These are phyloP conservation scores for Pteromalus puparum DNA, from an alignment of 1,140 invertebrate genomes.

Conservation along the genomic window DNA sequence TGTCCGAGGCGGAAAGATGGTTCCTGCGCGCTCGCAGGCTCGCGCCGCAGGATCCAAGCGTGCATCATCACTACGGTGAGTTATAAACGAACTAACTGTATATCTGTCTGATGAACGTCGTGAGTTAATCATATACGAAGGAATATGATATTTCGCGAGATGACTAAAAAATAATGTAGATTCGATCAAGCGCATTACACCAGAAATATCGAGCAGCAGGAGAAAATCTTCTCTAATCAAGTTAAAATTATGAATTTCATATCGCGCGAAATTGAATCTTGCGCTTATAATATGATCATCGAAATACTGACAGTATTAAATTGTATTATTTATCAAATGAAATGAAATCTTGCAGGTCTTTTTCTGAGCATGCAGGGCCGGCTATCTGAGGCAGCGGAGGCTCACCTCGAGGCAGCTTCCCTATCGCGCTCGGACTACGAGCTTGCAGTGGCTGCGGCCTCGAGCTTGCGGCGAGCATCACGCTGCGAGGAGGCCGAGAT, in stretches of 20 bases:
- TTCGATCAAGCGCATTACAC: too few species aligned
- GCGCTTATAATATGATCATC: background rate
- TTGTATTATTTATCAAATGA: too few species aligned
- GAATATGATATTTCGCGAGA: too few species aligned
- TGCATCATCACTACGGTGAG: constrained; percentile 90
- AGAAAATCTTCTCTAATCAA: too few species aligned
- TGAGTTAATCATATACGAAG: too few species aligned
- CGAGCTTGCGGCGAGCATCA: constrained; percentile 86
- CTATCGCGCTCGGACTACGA: constrained; percentile 88
- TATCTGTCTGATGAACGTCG: too few species aligned
- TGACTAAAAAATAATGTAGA: too few species aligned
- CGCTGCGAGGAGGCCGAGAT: constrained; percentile 87
- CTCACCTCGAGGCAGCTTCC: constrained; percentile 85
- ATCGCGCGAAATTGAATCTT: background rate
- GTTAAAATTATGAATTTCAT: too few species aligned
- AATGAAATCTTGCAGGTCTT: constrained; percentile 81
- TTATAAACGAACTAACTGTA: too few species aligned
- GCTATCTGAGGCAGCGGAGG: constrained; percentile 86
- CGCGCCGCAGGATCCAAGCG: constrained; percentile 88
- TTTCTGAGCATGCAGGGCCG: constrained; percentile 88
- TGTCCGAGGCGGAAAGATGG: constrained; percentile 91
- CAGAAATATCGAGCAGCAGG: too few species aligned
- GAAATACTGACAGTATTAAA: background rate
- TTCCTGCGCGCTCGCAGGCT: constrained; percentile 89
- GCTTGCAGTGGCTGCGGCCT: constrained; percentile 89